A percentile compares a stretch with the other conserved stretches of the same genome.
Conservation (phyloP, 2,113 vertebrate species). For the Oreochromis tanganicae region DNA sequence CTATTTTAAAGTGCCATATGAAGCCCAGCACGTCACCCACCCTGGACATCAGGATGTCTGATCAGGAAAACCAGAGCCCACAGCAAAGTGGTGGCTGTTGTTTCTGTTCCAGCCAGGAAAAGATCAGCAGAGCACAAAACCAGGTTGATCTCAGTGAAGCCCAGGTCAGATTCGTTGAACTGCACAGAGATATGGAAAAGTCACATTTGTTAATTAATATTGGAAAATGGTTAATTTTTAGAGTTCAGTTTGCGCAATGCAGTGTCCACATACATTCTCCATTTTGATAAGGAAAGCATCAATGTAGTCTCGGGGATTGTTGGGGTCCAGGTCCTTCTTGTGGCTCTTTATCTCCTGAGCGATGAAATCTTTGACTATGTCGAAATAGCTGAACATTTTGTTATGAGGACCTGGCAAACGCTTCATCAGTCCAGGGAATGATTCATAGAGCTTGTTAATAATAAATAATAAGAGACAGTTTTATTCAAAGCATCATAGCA, state of each 20-base stretch:
- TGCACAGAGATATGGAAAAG: too few relatives aligned
- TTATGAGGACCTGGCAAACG: not conserved
- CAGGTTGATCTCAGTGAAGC: conserved; percentile 66
- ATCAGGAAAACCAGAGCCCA: conserved; percentile 82
- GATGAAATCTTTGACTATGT: fast-evolving
- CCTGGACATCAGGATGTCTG: conserved; percentile 75
- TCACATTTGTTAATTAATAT: too few relatives aligned
- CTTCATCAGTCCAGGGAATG: not conserved
- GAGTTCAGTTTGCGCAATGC: not conserved
- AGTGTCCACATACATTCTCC: not conserved
- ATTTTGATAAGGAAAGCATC: fast-evolving
- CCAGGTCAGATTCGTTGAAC: too few relatives aligned
- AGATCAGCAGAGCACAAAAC: conserved; percentile 78
- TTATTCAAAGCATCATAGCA: not conserved
- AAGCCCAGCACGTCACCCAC: conserved; percentile 52
- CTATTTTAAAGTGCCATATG: not conserved
- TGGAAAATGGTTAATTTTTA: too few relatives aligned
- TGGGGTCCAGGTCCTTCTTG: not conserved
- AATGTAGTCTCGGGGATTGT: not conserved
- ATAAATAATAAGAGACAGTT: too few relatives aligned
- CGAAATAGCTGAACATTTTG: fast-evolving
- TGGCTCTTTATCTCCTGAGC: fast-evolving
- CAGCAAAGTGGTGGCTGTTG: conserved; percentile 79
- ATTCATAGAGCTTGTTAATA: not conserved
- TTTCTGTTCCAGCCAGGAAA: conserved; percentile 85